Evolutionary conservation across 2,113 vertebrate genomes (phyloP), one percentile per base, ranked within the genome.

Genomic region (Coptodon bakossiorum): DNA sequence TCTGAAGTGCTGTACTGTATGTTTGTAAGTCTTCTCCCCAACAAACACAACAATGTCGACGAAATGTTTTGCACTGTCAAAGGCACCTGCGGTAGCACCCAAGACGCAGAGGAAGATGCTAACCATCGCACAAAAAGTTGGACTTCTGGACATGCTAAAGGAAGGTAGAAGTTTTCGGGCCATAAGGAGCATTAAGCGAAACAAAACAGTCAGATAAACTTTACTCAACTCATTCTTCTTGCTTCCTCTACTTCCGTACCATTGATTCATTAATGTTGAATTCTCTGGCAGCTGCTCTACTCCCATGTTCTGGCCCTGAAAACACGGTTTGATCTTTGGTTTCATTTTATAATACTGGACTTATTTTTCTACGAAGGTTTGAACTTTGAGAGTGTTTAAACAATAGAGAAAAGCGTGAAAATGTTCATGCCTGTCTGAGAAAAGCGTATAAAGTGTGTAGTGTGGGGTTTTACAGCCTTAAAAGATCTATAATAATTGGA

Each of bases 391-490:
- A 54, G 53, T 1, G 1, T 53, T 53, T 53, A 53, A n/a, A 53
- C 19, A n/a, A 53, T 19, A n/a, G 19, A 53, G 19, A 53, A 53
- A 53, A 53, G 19, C 0, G 0, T 54, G n/a, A 54, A 24, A 54
- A 54, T 54, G 0, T 54, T 54, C 6, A 24, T 12, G n/a, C n/a
- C n/a, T 12, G 53, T 54, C 53, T 0, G 53, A 54, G 53, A 54
- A 54, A 54, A 54, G 53, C 0, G 0, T 54, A 57, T 57, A 29
- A 29, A 57, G 54, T 57, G 54, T 14, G 1, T 3, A 57, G 0
- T 5, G 56, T 29, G 0, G 56, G 13, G 1, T 0, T 59, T 24
- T 57, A 54, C 13, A 16, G 13, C 56, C 27, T 59, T 59, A 29
- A 9, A 59, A 59, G 0, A 59, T 59, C 2, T 29, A 59, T 29